Percentiles rank a stretch among this genome's conserved stretches.
Evolutionary conservation across 2,888 invertebrate genomes (phyloP).

Genomic region (Seira ritae): DNA sequence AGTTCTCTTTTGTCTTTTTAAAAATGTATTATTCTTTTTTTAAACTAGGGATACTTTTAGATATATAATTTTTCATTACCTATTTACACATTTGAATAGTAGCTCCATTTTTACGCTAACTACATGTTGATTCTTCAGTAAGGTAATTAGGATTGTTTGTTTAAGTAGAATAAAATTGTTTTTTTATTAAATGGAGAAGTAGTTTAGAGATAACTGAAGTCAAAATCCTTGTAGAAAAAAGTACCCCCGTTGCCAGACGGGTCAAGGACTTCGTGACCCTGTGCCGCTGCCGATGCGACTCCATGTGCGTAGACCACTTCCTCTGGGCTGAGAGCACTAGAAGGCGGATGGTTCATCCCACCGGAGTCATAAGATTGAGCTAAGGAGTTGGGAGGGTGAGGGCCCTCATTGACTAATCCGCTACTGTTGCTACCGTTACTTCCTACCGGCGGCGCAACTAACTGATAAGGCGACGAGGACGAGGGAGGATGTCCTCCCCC

Average conservation of each 20-base stretch:
- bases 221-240: slow-evolving; percentile 72
- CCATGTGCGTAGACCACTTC: slow-evolving; percentile 50
- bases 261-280: slow-evolving; percentile 65
- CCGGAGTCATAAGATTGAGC: slow-evolving; percentile 67
- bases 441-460: slow-evolving; percentile 56
- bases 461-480: slow-evolving; percentile 64
- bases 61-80: no score
- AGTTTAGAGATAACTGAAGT: slow-evolving; percentile 71
- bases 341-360: slow-evolving; percentile 65
- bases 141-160: no score
- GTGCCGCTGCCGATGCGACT: slow-evolving; percentile 50
- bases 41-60: no score
- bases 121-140: no score
- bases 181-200: not conserved
- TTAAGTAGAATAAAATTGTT: no score
- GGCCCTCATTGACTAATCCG: slow-evolving; percentile 63
- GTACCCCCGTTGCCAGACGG: slow-evolving; percentile 66
- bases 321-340: slow-evolving; percentile 67
- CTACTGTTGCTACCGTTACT: slow-evolving; percentile 59
- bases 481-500: slow-evolving; percentile 54
- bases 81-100: no score
- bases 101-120: no score
- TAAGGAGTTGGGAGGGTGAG: slow-evolving; percentile 58
- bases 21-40: no score
- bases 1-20: no score